Evolutionary conservation across 2,888 invertebrate genomes (phyloP).

Genomic region (Zaprionus bogoriensis): DNA sequence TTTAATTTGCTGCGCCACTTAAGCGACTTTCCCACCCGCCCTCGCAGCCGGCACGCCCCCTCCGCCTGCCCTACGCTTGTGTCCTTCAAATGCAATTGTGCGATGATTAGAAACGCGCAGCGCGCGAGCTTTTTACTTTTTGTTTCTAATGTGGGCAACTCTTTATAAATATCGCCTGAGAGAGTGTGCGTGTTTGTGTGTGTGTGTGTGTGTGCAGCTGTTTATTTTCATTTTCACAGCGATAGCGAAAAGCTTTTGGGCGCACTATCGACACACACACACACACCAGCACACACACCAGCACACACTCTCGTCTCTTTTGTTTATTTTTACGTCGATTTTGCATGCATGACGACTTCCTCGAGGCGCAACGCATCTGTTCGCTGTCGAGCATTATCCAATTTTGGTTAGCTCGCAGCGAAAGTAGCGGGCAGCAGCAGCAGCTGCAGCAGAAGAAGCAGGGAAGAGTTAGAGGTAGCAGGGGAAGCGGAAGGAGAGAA

Average conservation of each 20-base stretch:
- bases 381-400: conserved; percentile 24
- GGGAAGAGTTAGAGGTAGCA: no score
- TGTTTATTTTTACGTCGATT: neutral
- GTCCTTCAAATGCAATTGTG: conserved; percentile 80
- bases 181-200: conserved; percentile 23
- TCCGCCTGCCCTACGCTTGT: conserved; percentile 45
- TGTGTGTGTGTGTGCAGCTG: conserved; percentile 48
- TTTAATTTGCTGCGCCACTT: conserved; percentile 62
- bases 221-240: conserved; percentile 69
- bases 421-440: conserved; percentile 28
- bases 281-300: neutral
- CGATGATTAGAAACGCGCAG: conserved; percentile 77
- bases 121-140: conserved; percentile 69
- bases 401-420: conserved; percentile 41
- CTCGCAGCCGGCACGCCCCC: neutral
- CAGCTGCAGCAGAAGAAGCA: neutral
- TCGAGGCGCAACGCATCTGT: conserved; percentile 9
- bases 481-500: conserved; percentile 3
- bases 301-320: neutral
- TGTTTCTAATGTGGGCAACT: conserved; percentile 57
- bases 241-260: conserved; percentile 66
- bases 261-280: conserved; percentile 47
- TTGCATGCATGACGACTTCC: conserved; percentile 8
- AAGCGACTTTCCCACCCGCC: conserved; percentile 31
- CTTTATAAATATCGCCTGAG: conserved; percentile 19